Conservation (phyloP, 2,888 invertebrate genomes). For the Drosophila mimetica region DNA sequence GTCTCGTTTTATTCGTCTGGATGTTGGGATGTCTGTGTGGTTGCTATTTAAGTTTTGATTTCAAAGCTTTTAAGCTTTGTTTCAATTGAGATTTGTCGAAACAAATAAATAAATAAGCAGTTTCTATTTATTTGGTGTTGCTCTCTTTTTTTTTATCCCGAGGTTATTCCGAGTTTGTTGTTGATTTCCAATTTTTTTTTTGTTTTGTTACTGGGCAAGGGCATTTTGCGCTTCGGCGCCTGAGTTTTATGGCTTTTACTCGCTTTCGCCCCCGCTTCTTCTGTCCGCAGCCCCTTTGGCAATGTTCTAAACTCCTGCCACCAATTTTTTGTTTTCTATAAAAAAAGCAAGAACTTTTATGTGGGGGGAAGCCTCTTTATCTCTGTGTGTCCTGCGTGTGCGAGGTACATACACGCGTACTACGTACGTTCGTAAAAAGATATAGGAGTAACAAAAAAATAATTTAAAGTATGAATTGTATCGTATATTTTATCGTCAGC, state of each 20-base stretch:
- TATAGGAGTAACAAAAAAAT: neutral
- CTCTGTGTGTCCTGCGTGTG: constrained; percentile 33
- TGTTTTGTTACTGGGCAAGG: constrained; percentile 50
- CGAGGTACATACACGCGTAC: constrained; percentile 52
- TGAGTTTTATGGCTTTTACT: constrained; percentile 49
- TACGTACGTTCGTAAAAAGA: constrained; percentile 6
- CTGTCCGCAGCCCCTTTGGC: constrained; percentile 32
- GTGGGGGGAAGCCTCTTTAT: constrained; percentile 24
- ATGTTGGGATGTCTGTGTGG: constrained; percentile 19
- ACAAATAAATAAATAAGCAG: constrained; percentile 73
- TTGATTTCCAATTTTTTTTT: constrained; percentile 13
- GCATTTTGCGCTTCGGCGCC: constrained; percentile 56
- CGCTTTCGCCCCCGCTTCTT: constrained; percentile 3
- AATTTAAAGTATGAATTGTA: constrained; percentile 7
- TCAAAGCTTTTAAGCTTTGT: constrained; percentile 65
- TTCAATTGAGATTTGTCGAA: constrained; percentile 62
- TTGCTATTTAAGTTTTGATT: constrained; percentile 57
- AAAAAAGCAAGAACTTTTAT: constrained; percentile 25
- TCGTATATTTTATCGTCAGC: constrained; percentile 5
- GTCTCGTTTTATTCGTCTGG: constrained; percentile 9
- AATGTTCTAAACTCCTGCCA: constrained; percentile 33
- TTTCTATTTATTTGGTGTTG: constrained; percentile 56
- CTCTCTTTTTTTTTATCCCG: neutral
- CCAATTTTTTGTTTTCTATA: constrained; percentile 26
- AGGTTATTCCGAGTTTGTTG: constrained; percentile 2